Base-by-base conservation (phyloP, 1,140 invertebrate genomes). In the Mylabris phalerata region DNA sequence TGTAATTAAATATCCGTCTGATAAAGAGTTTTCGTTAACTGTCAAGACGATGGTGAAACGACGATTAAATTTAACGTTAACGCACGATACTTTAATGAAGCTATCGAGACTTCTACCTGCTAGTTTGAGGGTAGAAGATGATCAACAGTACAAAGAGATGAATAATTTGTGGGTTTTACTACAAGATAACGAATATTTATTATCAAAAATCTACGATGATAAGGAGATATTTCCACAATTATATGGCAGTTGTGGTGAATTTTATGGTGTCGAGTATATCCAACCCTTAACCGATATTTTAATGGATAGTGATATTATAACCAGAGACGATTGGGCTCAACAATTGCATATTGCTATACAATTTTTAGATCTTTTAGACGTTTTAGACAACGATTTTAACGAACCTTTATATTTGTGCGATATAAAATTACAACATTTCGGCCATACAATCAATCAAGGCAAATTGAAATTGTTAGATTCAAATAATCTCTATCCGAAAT, bases 351-450 rank as follows among this genome's bases (percentile, higher is more conserved):
- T 82, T 4, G 79, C 83, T 1, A 68, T 84, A 2, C 75, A 82
- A 68, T 79, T 87, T 4, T 61, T 87, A 38, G 81, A 86, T 61
- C 71, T 85, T 10, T 64, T 86, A 3, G 76, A 82, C 26, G 77
- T 80, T 50, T 62, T 87, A 11, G 81, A 86, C 19, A 75, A 67
- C 6, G 74, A 72, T 47, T 79, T 82, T 56, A 71, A 75, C 6
- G 77, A 85, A 64, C 78, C 79, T 3, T 73, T 86, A 41, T 75
- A 83, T 65, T 67, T 87, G 2, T 88, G 85, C 71, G 83, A 87
- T 71, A 74, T 88, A 0, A 85, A 86, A 71, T 74, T 82, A 25
- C 77, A 80, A 43, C 82, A 87, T 67, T 88, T 88, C 72, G 85
- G 84, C 44, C 55, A 73, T 77, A 7, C 67, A 74, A 3, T 76